These are phyloP conservation scores for Drosophila nr. perissopoda DNA, from an alignment of 2,888 invertebrate genomes.

Conservation along the genomic window DNA sequence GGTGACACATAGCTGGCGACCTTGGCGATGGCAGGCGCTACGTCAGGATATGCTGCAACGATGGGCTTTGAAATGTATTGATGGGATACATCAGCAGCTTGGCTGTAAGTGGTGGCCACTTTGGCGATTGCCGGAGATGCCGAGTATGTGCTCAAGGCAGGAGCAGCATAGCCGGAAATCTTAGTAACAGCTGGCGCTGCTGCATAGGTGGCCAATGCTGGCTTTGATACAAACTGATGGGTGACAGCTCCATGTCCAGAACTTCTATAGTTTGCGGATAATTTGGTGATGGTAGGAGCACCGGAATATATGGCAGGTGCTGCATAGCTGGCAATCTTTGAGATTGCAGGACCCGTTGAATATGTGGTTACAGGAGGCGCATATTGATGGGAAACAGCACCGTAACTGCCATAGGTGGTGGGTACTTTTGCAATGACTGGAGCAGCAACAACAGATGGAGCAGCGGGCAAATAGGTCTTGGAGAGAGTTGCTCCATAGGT, in stretches of 20 bases:
- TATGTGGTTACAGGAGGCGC: conserved; percentile 32
- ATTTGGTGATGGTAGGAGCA: conserved; percentile 47
- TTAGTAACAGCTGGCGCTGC: conserved; percentile 46
- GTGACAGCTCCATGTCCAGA: conserved; percentile 57
- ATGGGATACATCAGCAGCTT: conserved; percentile 60
- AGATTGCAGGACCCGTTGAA: conserved; percentile 3
- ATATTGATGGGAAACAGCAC: conserved; percentile 72
- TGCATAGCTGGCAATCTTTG: conserved; percentile 54
- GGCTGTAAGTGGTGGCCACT: conserved; percentile 49
- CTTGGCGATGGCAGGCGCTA: conserved; percentile 52
- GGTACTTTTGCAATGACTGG: conserved; percentile 54
- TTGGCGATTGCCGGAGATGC: conserved; percentile 52
- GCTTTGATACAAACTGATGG: conserved; percentile 69
- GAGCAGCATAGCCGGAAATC: conserved; percentile 35
- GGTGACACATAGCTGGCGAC: conserved; percentile 55
- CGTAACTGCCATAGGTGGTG: background rate
- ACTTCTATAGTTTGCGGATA: conserved; percentile 26
- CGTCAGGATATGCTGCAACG: conserved; percentile 51
- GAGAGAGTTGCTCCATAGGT: conserved; percentile 26
- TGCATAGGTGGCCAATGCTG: conserved; percentile 47
- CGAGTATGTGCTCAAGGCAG: conserved; percentile 28
- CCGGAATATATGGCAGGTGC: conserved; percentile 53
- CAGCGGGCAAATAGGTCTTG: background rate
- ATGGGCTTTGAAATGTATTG: conserved; percentile 65
- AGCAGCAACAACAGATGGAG: conserved; percentile 26